Evolutionary conservation across 1,140 invertebrate species (phyloP).

Genomic region (Portunus trituberculatus): DNA sequence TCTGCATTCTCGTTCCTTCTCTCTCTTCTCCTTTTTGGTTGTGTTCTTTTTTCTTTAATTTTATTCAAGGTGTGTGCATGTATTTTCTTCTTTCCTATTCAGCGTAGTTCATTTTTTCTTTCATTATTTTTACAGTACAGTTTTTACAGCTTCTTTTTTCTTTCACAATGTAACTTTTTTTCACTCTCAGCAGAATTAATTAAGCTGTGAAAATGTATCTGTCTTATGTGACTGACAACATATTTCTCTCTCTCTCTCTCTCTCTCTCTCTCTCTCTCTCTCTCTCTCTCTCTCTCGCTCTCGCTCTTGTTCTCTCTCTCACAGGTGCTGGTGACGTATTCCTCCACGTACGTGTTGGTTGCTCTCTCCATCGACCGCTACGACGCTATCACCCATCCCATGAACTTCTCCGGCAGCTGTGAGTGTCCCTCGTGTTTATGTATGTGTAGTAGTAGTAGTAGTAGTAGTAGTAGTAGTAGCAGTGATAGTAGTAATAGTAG

Average conservation of each 20-base stretch:
- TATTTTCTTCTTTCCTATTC: no score
- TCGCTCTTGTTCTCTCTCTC: not conserved
- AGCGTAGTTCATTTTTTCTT: not conserved
- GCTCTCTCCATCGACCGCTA: conserved; percentile 96
- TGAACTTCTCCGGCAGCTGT: conserved; percentile 97
- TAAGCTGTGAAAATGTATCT: no score
- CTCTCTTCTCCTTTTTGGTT: no score
- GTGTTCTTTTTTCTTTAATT: no score
- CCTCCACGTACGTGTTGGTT: conserved; percentile 96
- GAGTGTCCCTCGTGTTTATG: conserved; percentile 82
- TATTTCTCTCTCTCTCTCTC: no score
- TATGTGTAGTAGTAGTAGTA: no score
- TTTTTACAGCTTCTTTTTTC: not conserved
- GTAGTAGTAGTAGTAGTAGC: not conserved
- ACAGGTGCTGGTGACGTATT: conserved; percentile 89
- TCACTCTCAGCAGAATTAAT: no score
- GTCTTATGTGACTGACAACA: no score
- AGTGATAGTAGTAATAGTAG: not conserved
- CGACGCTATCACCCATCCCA: conserved; percentile 96
- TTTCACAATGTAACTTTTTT: no score
- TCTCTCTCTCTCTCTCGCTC: not conserved
- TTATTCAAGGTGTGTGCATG: no score
- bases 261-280: conserved; percentile 28
- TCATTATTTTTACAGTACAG: not conserved
- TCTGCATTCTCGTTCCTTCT: no score